phyloP scores from a whole-genome alignment of 2,888 invertebrate genomes.

The Deroplatys truncata region DNA sequence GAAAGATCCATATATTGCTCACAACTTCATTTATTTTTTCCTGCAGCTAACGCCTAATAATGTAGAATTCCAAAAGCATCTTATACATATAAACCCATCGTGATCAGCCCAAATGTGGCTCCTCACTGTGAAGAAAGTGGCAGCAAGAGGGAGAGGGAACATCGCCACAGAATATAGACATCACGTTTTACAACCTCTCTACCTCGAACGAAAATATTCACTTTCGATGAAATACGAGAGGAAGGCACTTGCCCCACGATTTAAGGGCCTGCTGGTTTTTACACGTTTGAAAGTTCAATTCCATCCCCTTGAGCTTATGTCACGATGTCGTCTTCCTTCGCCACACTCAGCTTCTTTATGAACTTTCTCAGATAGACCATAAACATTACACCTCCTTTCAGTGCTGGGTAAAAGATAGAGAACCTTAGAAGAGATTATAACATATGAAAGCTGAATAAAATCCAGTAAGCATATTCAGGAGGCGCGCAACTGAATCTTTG shows the following conservation, averaged over 20 bases:
- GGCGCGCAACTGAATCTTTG: no score
- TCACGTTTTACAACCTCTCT: not conserved
- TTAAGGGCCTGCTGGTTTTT: not conserved
- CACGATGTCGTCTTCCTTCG: not conserved
- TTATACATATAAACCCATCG: not conserved
- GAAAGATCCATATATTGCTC: no score
- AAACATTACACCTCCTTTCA: not conserved
- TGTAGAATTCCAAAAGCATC: no score
- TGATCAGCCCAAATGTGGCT: not conserved
- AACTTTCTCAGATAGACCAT: not conserved
- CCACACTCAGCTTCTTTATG: not conserved
- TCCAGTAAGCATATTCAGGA: not conserved
- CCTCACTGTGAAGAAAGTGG: not conserved
- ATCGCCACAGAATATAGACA: not conserved
- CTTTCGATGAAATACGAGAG: not conserved
- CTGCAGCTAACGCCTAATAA: no score
- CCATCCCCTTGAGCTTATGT: not conserved
- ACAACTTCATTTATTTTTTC: no score
- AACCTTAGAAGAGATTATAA: not conserved
- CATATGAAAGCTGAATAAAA: not conserved
- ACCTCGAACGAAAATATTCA: not conserved
- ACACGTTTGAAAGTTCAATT: conserved; percentile 8
- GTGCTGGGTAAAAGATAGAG: no score
- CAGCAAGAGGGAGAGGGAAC: not conserved
- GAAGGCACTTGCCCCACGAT: not conserved